Percentiles rank a stretch among this genome's conserved stretches.
phyloP scores from a whole-genome alignment of 2,888 invertebrate genomes.

The Lithophane ornitopus region DNA sequence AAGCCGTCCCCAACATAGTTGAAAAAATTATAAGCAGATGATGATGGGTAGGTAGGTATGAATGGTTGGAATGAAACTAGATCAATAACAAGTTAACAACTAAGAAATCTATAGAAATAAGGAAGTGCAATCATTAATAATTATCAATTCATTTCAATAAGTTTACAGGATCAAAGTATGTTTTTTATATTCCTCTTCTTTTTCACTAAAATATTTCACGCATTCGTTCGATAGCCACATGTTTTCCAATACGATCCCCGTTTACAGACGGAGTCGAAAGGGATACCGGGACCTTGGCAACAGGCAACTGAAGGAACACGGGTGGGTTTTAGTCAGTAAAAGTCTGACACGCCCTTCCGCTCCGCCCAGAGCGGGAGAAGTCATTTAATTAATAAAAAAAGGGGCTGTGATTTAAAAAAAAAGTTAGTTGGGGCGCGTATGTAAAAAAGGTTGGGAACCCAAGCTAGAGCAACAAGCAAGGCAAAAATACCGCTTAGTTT shows the following conservation, averaged over 20 bases:
- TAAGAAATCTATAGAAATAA: not conserved
- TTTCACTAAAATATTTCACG: not conserved
- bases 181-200: not conserved
- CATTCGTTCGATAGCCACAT: too few relatives aligned
- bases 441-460: too few relatives aligned
- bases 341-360: too few relatives aligned
- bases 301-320: too few relatives aligned
- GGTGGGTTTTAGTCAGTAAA: too few relatives aligned
- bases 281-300: too few relatives aligned
- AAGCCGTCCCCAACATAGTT: too few relatives aligned
- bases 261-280: too few relatives aligned
- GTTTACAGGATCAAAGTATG: not conserved
- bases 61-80: not conserved
- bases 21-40: not conserved
- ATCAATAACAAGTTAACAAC: not conserved
- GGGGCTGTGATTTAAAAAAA: not conserved
- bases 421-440: not conserved
- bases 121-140: not conserved
- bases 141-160: not conserved
- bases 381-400: too few relatives aligned
- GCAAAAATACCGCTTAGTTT: not conserved
- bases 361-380: too few relatives aligned
- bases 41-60: not conserved
- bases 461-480: too few relatives aligned
- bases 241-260: not conserved